Conservation (phyloP, 2,113 vertebrate genomes). For the Coptodon rendalli region DNA sequence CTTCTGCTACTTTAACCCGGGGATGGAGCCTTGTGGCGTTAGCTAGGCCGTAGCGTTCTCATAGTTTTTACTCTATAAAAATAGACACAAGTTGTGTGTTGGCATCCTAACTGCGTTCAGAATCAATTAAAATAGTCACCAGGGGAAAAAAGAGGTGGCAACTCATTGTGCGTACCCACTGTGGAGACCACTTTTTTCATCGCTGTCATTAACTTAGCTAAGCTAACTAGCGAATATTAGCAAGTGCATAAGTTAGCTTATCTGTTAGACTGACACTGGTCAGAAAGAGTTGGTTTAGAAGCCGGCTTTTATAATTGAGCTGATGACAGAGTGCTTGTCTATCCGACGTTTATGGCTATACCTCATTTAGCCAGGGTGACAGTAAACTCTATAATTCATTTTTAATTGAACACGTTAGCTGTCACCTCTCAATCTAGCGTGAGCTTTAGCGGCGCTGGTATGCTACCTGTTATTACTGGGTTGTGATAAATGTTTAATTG, state of each 20-base stretch:
- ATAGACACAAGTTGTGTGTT: neutral
- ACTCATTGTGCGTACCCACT: neutral
- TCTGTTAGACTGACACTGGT: neutral
- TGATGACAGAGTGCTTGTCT: neutral
- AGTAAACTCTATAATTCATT: neutral
- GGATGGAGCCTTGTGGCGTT: neutral
- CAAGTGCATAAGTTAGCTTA: neutral
- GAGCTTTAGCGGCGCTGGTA: neutral
- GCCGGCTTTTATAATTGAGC: neutral
- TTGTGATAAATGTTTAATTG: neutral
- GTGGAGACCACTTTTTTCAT: neutral
- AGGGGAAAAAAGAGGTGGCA: neutral
- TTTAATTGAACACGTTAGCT: neutral
- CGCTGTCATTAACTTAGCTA: neutral
- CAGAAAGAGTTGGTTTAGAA: neutral
- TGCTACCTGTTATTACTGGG: neutral
- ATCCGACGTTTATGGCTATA: neutral
- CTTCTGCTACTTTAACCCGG: neutral
- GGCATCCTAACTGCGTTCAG: neutral
- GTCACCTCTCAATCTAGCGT: neutral
- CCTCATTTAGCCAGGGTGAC: neutral
- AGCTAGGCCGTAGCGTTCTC: constrained; percentile 28
- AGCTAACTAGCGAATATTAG: neutral
- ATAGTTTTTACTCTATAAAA: neutral
- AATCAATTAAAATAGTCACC: neutral